These are phyloP conservation scores for Actinernus sp. DNA, from an alignment of 92 coral and sea anemone genomes.

Conservation along the genomic window DNA sequence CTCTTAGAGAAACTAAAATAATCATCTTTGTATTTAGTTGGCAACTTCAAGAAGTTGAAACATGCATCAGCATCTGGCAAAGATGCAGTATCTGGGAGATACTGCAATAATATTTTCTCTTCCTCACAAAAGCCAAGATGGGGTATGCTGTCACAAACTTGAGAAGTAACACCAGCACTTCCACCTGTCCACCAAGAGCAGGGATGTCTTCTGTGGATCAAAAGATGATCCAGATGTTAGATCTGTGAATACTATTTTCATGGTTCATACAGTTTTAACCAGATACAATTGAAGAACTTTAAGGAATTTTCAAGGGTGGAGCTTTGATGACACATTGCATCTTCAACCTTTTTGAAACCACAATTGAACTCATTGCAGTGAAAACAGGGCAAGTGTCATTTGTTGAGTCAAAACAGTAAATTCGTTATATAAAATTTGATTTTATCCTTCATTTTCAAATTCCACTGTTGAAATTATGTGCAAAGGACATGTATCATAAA, in stretches of 20 bases:
- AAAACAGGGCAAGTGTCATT: too few relatives aligned
- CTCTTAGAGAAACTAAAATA: slow-evolving; percentile 20
- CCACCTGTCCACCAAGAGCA: slow-evolving; percentile 46
- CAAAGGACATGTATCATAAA: too few relatives aligned
- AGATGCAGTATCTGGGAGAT: slow-evolving; percentile 11
- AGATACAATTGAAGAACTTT: too few relatives aligned
- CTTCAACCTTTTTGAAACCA: too few relatives aligned
- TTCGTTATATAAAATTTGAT: too few relatives aligned
- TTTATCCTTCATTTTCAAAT: too few relatives aligned
- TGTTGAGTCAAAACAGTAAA: too few relatives aligned
- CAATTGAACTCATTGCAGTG: too few relatives aligned
- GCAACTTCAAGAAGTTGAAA: slow-evolving; percentile 27
- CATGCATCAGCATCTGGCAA: slow-evolving; percentile 55
- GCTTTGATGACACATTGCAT: too few relatives aligned
- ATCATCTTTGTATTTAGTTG: slow-evolving; percentile 15
- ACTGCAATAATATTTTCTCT: slow-evolving; percentile 32
- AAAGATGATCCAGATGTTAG: slow-evolving; percentile 1
- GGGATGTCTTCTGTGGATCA: slow-evolving; percentile 43
- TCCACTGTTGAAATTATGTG: too few relatives aligned
- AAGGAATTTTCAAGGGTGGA: slow-evolving; percentile 5
- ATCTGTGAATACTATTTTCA: background rate
- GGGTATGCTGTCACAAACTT: slow-evolving; percentile 39
- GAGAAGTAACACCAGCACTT: slow-evolving; percentile 24
- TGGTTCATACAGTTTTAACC: too few relatives aligned
- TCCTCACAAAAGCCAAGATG: slow-evolving; percentile 32